Evolutionary conservation across 2,113 vertebrate genomes (phyloP).

Genomic region (Bubo blakistoni): DNA sequence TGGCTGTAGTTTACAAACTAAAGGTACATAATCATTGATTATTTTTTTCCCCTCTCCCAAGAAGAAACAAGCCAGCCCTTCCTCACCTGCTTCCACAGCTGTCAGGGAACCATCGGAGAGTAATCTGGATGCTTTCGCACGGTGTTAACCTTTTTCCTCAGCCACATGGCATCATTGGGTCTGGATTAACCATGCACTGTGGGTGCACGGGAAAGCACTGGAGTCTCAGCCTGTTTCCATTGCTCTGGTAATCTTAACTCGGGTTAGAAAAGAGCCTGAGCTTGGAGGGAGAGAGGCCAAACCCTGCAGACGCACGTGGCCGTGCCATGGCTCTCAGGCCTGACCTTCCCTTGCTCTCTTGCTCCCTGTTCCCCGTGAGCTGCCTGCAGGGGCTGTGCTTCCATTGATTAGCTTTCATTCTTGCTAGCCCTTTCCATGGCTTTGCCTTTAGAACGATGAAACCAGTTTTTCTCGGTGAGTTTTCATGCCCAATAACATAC

Average conservation of each 20-base stretch:
- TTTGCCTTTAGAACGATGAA: background rate
- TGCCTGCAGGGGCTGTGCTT: background rate
- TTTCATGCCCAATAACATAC: background rate
- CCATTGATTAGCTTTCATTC: background rate
- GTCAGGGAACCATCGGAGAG: background rate
- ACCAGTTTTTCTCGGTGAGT: background rate
- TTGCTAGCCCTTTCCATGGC: background rate
- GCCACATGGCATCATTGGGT: rapidly evolving
- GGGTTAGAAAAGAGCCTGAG: background rate
- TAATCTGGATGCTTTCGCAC: background rate
- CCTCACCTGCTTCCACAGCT: background rate
- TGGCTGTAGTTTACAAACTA: background rate
- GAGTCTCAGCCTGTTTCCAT: background rate
- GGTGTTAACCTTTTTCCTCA: background rate
- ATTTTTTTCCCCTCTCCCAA: background rate
- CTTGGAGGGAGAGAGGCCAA: background rate
- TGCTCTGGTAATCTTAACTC: background rate
- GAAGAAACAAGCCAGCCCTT: background rate
- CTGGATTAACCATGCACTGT: background rate
- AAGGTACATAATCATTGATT: background rate
- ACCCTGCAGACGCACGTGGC: rapidly evolving
- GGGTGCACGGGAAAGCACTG: rapidly evolving
- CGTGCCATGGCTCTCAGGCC: rapidly evolving
- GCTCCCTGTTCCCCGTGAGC: background rate
- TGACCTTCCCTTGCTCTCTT: background rate